Conservation (phyloP, 2,113 vertebrate genomes). For the Puma concolor region DNA sequence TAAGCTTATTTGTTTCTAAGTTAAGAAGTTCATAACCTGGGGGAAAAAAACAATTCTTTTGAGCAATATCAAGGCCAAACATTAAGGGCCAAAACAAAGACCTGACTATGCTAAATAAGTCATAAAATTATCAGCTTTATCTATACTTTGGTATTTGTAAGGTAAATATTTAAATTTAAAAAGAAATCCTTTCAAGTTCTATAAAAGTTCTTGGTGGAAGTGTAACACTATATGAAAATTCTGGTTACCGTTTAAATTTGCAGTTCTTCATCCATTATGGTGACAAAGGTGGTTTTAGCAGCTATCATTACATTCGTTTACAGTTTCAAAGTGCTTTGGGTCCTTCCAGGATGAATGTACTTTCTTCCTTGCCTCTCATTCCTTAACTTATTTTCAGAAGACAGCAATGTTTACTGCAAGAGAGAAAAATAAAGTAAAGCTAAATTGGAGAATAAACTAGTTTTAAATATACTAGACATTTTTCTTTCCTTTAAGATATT, state of each 20-base stretch:
- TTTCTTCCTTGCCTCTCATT: conserved; percentile 70
- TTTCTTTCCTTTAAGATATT: conserved; percentile 42
- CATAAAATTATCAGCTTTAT: conserved; percentile 29
- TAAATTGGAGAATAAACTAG: not conserved
- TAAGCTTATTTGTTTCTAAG: not conserved
- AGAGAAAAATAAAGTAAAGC: conserved; percentile 44
- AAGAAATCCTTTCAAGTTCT: not conserved
- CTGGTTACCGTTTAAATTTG: conserved; percentile 79
- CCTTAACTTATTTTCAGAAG: conserved; percentile 65
- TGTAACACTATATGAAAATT: conserved; percentile 32
- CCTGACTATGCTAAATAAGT: not conserved
- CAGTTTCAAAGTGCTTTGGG: conserved; percentile 31
- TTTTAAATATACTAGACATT: conserved; percentile 18
- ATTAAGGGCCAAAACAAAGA: conserved; percentile 22
- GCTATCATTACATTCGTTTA: conserved; percentile 56
- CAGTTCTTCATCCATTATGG: conserved; percentile 69
- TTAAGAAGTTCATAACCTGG: conserved; percentile 9
- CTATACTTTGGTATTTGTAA: not conserved
- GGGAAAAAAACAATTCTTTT: not conserved
- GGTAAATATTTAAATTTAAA: conserved; percentile 40
- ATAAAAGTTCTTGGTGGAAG: not conserved
- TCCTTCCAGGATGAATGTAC: conserved; percentile 57
- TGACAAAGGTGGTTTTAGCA: conserved; percentile 45
- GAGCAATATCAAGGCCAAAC: not conserved
- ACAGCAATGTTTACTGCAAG: conserved; percentile 77